Percentiles rank a stretch among this genome's conserved stretches.
phyloP scores from a whole-genome alignment of 2,113 vertebrate genomes.

The Tachysurus fulvidraco region DNA sequence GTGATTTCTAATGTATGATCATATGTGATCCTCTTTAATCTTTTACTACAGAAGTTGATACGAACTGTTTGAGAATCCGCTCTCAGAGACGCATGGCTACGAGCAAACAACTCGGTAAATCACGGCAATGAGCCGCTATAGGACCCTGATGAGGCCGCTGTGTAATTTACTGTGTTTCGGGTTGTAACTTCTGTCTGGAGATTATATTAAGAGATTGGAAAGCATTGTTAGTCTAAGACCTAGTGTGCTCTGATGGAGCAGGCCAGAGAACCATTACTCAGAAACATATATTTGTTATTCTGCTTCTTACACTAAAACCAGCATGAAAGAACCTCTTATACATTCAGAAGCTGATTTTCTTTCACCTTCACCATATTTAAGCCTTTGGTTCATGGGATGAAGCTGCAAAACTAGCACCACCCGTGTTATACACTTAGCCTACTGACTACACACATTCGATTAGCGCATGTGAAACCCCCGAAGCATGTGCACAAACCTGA shows the following conservation, averaged over 20 bases:
- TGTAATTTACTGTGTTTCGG: slow-evolving; percentile 45
- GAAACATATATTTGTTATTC: slow-evolving; percentile 21
- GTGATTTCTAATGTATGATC: not conserved
- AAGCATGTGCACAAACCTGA: slow-evolving; percentile 60
- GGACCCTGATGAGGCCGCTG: slow-evolving; percentile 59
- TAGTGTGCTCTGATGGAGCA: slow-evolving; percentile 22
- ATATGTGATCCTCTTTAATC: not conserved
- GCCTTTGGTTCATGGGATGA: not conserved
- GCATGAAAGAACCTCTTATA: no score
- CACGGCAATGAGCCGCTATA: slow-evolving; percentile 56
- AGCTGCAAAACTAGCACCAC: not conserved
- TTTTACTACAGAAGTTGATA: not conserved
- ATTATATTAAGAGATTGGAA: slow-evolving; percentile 45
- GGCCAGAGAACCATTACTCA: slow-evolving; percentile 37
- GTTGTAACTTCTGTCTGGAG: slow-evolving; percentile 32
- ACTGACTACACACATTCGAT: slow-evolving; percentile 75
- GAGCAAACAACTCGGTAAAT: slow-evolving; percentile 64
- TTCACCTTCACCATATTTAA: not conserved
- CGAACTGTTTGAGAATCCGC: not conserved
- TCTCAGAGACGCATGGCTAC: not conserved
- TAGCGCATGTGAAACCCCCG: slow-evolving; percentile 61
- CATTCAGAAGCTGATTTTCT: not conserved
- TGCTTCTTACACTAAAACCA: not conserved
- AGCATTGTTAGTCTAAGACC: slow-evolving; percentile 9
- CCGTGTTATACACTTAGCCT: slow-evolving; percentile 45